Evolutionary conservation across 2,113 vertebrate genomes (phyloP).

Genomic region (Myrmecobius fasciatus): DNA sequence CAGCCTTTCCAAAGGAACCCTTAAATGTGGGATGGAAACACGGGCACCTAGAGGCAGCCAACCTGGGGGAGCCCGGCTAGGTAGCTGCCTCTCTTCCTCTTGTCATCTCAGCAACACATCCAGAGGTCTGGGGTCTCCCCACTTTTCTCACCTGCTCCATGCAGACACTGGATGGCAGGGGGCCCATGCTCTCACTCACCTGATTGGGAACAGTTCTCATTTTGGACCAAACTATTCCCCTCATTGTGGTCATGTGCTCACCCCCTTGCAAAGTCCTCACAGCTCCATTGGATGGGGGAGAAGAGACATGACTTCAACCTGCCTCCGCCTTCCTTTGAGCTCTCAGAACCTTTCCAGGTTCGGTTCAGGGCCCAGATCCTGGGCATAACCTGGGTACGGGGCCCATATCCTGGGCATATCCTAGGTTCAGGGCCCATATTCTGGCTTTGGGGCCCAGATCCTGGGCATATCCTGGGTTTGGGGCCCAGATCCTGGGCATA

Average conservation of each 20-base stretch:
- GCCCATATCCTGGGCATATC: too few relatives aligned
- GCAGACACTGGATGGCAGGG: background rate
- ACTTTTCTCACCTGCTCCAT: background rate
- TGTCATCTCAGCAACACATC: background rate
- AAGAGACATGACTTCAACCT: background rate
- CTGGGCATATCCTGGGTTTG: too few relatives aligned
- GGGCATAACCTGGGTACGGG: too few relatives aligned
- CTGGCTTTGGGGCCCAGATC: too few relatives aligned
- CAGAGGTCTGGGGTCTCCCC: background rate
- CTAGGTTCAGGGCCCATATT: too few relatives aligned
- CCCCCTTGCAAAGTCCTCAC: background rate
- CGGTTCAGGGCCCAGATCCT: too few relatives aligned
- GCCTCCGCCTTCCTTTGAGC: background rate
- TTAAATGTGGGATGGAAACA: background rate
- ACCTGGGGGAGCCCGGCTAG: accelerated
- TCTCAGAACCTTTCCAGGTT: background rate
- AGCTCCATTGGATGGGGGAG: background rate
- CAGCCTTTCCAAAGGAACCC: background rate
- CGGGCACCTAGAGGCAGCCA: background rate
- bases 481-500: too few relatives aligned
- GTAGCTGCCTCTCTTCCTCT: background rate
- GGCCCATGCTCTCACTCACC: background rate
- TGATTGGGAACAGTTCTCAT: background rate
- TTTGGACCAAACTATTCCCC: background rate
- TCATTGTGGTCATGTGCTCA: background rate